phyloP scores from a whole-genome alignment of 1,140 invertebrate species.

The Drosophila suzukii region DNA sequence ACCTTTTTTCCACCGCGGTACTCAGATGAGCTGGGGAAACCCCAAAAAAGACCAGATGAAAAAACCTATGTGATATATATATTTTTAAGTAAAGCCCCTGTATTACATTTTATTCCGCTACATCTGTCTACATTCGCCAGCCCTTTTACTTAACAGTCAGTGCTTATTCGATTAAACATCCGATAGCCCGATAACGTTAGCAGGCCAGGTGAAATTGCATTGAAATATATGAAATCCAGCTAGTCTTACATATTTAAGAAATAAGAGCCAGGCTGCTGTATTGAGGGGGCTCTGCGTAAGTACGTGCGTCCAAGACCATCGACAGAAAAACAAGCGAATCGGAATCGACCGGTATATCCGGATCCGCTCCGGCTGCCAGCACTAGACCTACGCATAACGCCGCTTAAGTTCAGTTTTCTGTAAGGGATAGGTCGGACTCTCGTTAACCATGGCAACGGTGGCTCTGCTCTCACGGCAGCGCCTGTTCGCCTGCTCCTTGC shows the following conservation, averaged over 20 bases:
- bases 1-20: no score
- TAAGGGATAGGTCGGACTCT: background rate
- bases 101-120: background rate
- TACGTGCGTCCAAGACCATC: slow-evolving; percentile 7
- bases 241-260: no score
- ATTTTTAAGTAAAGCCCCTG: background rate
- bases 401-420: slow-evolving; percentile 1
- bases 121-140: background rate
- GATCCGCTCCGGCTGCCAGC: background rate
- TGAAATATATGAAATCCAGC: no score
- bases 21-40: no score
- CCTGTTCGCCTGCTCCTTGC: slow-evolving; percentile 20
- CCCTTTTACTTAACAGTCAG: background rate
- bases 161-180: background rate
- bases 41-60: no score
- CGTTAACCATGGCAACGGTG: slow-evolving; percentile 24
- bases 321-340: background rate
- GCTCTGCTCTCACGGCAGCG: slow-evolving; percentile 25
- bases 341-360: background rate
- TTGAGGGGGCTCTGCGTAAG: slow-evolving; percentile 24
- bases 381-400: background rate
- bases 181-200: slow-evolving; percentile 1
- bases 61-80: no score
- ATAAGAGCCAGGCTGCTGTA: background rate
- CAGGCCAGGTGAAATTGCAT: slow-evolving; percentile 28